Evolutionary conservation across 2,888 invertebrate genomes (phyloP), one percentile per base, ranked within the genome.

Genomic region (Tetragnatha montana): DNA sequence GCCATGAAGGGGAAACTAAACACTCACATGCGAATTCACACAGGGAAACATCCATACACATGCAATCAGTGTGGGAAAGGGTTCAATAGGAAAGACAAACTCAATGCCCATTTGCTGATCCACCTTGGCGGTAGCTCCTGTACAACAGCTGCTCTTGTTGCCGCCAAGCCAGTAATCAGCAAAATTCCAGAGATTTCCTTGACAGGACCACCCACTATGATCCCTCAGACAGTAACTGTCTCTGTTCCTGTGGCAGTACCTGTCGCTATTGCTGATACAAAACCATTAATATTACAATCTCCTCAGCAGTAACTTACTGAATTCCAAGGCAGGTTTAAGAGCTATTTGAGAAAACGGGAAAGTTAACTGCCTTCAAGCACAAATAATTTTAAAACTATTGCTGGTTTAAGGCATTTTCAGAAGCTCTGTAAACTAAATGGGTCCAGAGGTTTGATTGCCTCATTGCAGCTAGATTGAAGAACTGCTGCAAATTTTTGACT

Each of bases 1-100:
- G 90, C 90, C n/a, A 90, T 90, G 87, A 90, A 90, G 12, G 86
- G 87, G 51, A 90, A 90, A 51, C 74, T 90, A 21, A 90, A 90
- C 35, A 90, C 90, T 68, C 90, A 90, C 71, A 87, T 90, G 90
- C 90, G 90, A 35, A 90, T 90, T 19, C 90, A 90, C 74, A 90
- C 90, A 35, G 90, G 90, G 22, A 90, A 90, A 68, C 90, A 90
- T 74, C 90, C 90, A 4, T 90, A 87, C 47, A 87, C 87, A 21
- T 90, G 90, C n/a, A 90, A 90, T 69, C 90, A 90, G 69, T 90
- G 90, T 74, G 90, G 90, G n/a, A 90, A 90, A 51, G 90, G 90
- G 22, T 90, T 90, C 70, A 90, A 90, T 87, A 78, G 90, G 19
- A 90, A 90, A 73, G 90, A 90, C 35, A 90, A 90, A 87, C 90